These are phyloP conservation scores for Drosophila funebris DNA, from an alignment of 1,140 invertebrate genomes.

Conservation along the genomic window DNA sequence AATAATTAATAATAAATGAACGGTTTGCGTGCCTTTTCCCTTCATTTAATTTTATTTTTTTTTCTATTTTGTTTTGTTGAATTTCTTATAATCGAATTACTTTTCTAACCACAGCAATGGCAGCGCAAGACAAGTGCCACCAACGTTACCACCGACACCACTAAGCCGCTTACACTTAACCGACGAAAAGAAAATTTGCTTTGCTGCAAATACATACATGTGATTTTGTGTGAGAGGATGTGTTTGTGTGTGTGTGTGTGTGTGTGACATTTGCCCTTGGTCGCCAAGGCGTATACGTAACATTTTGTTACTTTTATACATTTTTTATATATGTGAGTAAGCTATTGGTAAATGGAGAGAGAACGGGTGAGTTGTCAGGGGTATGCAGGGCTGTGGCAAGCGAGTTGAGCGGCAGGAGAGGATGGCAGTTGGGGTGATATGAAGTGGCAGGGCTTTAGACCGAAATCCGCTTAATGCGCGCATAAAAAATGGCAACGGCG, in stretches of 20 bases:
- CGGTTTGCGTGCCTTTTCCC: slow-evolving; percentile 39
- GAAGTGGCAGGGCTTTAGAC: slow-evolving; percentile 75
- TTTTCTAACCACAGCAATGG: slow-evolving; percentile 64
- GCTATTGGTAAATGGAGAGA: not conserved
- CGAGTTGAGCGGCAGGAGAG: not conserved
- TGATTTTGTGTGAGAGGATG: not conserved
- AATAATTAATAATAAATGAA: slow-evolving; percentile 75
- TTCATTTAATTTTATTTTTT: slow-evolving; percentile 1
- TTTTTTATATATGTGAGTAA: slow-evolving; percentile 28
- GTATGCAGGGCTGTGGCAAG: not conserved
- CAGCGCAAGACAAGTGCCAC: slow-evolving; percentile 29
- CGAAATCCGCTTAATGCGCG: slow-evolving; percentile 77
- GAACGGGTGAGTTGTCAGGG: not conserved
- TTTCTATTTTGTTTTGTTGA: slow-evolving; percentile 20
- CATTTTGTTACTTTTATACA: slow-evolving; percentile 74
- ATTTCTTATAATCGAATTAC: slow-evolving; percentile 77
- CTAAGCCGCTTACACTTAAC: slow-evolving; percentile 73
- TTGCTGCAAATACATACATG: not conserved
- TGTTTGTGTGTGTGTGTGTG: not conserved
- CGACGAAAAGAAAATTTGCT: slow-evolving; percentile 40
- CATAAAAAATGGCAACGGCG: slow-evolving; percentile 78
- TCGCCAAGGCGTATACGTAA: slow-evolving; percentile 61
- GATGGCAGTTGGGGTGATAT: slow-evolving; percentile 30
- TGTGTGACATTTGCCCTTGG: slow-evolving; percentile 75
- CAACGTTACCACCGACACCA: slow-evolving; percentile 53